A percentile compares a stretch with the other conserved stretches of the same genome.
These are phyloP conservation scores for Eulacestoma nigropectus DNA, from an alignment of 2,113 vertebrate species.

Conservation along the genomic window DNA sequence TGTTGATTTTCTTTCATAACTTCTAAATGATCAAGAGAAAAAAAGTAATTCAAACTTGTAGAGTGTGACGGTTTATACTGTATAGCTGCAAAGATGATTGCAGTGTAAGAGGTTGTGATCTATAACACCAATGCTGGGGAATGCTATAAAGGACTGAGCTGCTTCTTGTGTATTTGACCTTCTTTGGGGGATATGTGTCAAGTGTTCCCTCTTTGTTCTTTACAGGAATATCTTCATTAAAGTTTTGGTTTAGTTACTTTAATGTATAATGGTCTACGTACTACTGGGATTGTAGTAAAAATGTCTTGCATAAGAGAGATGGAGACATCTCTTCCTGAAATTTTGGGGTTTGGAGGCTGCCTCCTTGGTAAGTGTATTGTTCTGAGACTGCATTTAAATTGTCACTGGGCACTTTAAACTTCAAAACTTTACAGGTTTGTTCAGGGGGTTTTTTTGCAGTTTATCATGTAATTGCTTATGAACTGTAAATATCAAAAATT, in stretches of 20 bases:
- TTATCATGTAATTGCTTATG: neutral
- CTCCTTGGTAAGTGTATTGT: neutral
- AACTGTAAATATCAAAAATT: neutral
- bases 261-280: neutral
- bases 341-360: neutral
- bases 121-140: rapidly evolving
- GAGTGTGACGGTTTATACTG: neutral
- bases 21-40: neutral
- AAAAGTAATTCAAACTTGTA: neutral
- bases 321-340: neutral
- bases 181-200: neutral
- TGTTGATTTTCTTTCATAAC: neutral
- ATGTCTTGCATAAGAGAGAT: neutral
- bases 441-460: neutral
- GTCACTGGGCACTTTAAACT: neutral
- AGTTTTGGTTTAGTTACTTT: neutral
- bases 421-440: neutral
- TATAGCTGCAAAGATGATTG: neutral
- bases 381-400: neutral
- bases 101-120: neutral
- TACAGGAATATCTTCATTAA: neutral
- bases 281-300: neutral
- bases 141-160: neutral
- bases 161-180: neutral
- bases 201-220: neutral